Percentiles rank a stretch among this genome's conserved stretches.
These are phyloP conservation scores for Contarinia nasturtii DNA, from an alignment of 1,140 invertebrate genomes.

Conservation along the genomic window DNA sequence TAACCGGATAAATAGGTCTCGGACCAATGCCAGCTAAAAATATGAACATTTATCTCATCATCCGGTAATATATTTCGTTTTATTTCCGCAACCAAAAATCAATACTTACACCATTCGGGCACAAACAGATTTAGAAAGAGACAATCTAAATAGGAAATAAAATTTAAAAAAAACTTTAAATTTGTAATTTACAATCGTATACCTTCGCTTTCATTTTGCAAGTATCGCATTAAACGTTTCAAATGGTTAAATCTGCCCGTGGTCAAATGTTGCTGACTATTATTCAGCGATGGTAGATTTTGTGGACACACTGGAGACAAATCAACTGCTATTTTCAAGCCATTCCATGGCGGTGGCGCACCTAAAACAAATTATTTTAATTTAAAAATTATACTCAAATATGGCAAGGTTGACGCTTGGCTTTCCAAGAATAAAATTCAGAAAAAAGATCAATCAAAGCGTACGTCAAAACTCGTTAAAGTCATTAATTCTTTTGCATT, in stretches of 20 bases:
- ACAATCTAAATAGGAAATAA: no score
- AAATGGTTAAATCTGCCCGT: conserved; percentile 47
- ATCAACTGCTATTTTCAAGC: conserved; percentile 44
- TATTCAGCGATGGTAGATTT: conserved; percentile 35
- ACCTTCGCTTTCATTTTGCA: conserved; percentile 68
- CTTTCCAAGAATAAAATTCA: no score
- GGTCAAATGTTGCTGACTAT: conserved; percentile 19
- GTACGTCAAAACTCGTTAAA: no score
- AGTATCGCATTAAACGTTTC: conserved; percentile 42
- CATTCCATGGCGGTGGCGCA: conserved; percentile 46
- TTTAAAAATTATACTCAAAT: no score
- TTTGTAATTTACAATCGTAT: no score
- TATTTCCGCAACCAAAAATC: background rate
- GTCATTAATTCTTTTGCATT: background rate
- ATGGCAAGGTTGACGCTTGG: no score
- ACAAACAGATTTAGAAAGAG: conserved; percentile 84
- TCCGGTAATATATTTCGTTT: background rate
- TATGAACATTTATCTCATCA: background rate
- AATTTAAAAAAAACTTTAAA: no score
- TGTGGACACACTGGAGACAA: conserved; percentile 77
- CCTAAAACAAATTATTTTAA: conserved; percentile 16
- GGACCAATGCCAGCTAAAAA: conserved; percentile 1
- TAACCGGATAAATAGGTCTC: conserved; percentile 42
- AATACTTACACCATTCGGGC: conserved; percentile 44
- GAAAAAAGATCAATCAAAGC: no score